phyloP scores from a whole-genome alignment of 1,140 invertebrate species.

The Thaumatotibia leucotreta region DNA sequence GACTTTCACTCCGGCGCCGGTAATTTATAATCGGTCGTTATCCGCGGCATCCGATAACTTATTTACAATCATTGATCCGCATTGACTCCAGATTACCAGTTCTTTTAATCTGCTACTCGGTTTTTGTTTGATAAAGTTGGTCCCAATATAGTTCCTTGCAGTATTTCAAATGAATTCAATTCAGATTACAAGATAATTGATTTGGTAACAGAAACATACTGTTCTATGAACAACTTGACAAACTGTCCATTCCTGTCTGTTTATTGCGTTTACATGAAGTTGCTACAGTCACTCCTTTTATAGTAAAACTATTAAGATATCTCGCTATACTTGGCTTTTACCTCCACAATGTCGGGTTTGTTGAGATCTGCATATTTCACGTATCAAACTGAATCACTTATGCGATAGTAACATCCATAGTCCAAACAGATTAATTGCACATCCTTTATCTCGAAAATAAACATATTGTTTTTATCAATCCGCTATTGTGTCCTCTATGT shows the following conservation, averaged over 20 bases:
- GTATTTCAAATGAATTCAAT: background rate
- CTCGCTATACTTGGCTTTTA: background rate
- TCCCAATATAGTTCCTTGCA: background rate
- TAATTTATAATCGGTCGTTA: slow-evolving; percentile 64
- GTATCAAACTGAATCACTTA: background rate
- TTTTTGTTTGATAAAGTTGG: background rate
- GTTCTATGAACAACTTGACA: background rate
- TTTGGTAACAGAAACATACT: background rate
- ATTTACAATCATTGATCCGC: slow-evolving; percentile 26
- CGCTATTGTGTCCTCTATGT: background rate
- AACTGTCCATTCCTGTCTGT: background rate
- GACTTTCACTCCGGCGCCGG: slow-evolving; percentile 58
- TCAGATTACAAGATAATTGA: background rate
- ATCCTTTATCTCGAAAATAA: background rate
- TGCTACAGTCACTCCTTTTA: background rate
- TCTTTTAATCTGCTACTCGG: background rate
- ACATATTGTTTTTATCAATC: background rate
- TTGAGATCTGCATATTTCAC: background rate
- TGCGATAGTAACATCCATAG: background rate
- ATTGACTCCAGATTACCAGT: background rate
- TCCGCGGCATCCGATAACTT: slow-evolving; percentile 55
- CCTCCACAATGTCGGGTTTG: background rate
- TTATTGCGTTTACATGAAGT: slow-evolving; percentile 1
- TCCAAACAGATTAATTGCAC: background rate
- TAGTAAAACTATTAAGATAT: slow-evolving; percentile 1